These are phyloP conservation scores for Sebastes diaconus DNA, from an alignment of 2,797 vertebrate genomes.

Conservation along the genomic window DNA sequence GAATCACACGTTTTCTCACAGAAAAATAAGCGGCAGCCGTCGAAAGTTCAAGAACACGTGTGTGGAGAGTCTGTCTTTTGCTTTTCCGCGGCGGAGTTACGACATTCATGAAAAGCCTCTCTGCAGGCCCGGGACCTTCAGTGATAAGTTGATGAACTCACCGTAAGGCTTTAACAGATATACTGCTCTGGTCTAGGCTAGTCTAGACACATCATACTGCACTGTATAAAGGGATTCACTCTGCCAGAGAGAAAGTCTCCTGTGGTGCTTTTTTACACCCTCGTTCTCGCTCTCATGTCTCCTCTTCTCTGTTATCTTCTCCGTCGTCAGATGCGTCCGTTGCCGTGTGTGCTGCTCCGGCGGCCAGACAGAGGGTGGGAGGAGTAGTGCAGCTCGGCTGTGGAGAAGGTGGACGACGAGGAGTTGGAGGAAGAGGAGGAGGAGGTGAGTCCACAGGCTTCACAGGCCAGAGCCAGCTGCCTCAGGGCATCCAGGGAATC, in stretches of 20 bases:
- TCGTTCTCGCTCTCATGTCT: slow-evolving; percentile 5
- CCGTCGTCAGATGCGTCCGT: slow-evolving; percentile 79
- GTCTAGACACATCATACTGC: slow-evolving; percentile 27
- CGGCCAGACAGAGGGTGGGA: slow-evolving; percentile 67
- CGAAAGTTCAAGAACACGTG: background rate
- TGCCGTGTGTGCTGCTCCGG: slow-evolving; percentile 80
- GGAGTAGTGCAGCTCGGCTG: slow-evolving; percentile 76
- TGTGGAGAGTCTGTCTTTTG: background rate
- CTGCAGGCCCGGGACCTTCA: slow-evolving; percentile 3
- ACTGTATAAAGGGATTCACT: slow-evolving; percentile 45
- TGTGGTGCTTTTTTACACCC: background rate
- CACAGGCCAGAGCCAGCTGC: slow-evolving; percentile 93
- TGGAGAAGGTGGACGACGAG: slow-evolving; percentile 69
- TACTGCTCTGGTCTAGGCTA: slow-evolving; percentile 23
- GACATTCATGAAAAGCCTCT: slow-evolving; percentile 49
- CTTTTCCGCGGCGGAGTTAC: background rate
- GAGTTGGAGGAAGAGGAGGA: slow-evolving; percentile 65
- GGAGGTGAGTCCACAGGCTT: slow-evolving; percentile 89
- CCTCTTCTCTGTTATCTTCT: background rate
- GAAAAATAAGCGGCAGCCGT: slow-evolving; percentile 1
- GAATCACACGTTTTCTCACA: background rate
- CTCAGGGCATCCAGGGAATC: slow-evolving; percentile 94
- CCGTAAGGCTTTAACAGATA: slow-evolving; percentile 50
- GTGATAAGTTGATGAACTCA: slow-evolving; percentile 7
- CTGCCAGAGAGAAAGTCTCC: background rate